Evolutionary conservation across 2,113 vertebrate genomes (phyloP), one percentile per base, ranked within the genome.

Genomic region (Polypterus bichir): DNA sequence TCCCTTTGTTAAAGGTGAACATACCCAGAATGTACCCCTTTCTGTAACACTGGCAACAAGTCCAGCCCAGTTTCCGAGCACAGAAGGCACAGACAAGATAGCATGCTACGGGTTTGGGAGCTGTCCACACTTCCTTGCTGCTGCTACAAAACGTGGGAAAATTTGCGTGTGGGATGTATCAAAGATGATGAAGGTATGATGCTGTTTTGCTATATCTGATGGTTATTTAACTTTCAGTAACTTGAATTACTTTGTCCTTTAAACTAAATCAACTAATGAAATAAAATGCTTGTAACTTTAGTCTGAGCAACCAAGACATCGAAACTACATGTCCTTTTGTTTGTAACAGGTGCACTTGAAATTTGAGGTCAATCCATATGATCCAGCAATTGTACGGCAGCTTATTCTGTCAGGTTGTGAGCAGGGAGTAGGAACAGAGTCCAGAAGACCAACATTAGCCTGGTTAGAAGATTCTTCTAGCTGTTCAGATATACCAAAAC

Each of bases 131-230:
- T 97, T 98, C 74, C 80, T 99, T 63, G 95, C 95, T 70, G 92
- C 93, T 59, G 94, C 94, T 75, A 98, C 96, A 63, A 98, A 93
- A 79, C 86, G 91, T 77, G 96, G 96, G 60, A 98, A 96, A 74
- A 92, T 99, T 78, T 97, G 94, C 67, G 89, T 99, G 78, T 99
- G 95, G 96, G 96, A 98, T 71, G 90, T 99, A 75, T 97, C 94
- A 64, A 98, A 99, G 83, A 92, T 98, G 76, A 99, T 99, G 95
- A 99, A 93, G 96, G 96, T 98, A 71, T 58, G 11, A 10, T 27
- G 27, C 27, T 27, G 27, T 27, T 27, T 27, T 27, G 27, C 27
- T 27, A 27, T 27, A 27, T 27, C 27, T 27, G 27, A 27, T 27
- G 27, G 27, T 27, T 27, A 27, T 27, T 27, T 27, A 27, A 27